Evolutionary conservation across 1,140 invertebrate species (phyloP), one percentile per base, ranked within the genome.

Genomic region (Magallana angulata): DNA sequence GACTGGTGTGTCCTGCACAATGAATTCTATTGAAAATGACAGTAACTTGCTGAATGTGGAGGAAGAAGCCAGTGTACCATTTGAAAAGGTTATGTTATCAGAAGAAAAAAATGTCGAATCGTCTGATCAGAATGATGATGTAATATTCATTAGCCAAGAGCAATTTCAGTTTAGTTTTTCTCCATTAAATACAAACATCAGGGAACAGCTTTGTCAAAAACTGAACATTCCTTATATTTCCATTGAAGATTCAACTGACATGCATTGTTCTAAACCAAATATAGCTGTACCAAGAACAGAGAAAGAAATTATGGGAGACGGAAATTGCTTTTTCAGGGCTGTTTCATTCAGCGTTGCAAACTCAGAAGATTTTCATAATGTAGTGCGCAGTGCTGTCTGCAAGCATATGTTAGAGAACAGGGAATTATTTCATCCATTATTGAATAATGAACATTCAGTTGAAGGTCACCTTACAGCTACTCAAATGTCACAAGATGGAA

Each of bases 281-380:
- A 30, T 57, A 18, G 6, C 24, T 36, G n/a, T 24, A 12, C 82
- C 82, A 18, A 30, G 7, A 16, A 9, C 30, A 3, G 48, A 58
- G 5, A 56, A 84, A 58, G 9, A 62, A 24, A 62, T 84, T 59
- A n/a, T 36, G 48, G 82, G 16, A 12, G 82, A 84, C 14, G 82
- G 82, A 14, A 84, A 84, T 11, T 84, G 82, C 58, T 84, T 84
- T 11, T 84, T 84, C 36, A 58, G 82, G 62, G 58, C 82, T n/a
- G 14, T 84, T 16, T 84, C 82, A 14, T 84, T 24, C 24, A 36
- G 57, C 14, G 4, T 84, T 1, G 9, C 57, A 64, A 56, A 76
- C 16, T 36, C 62, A 0, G 64, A 85, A 14, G 64, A 85, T 16
- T 56, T 36, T 57, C 82, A 84, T 57, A 30, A 84, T 59, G 18